These are phyloP conservation scores for Zonitis immaculata DNA, from an alignment of 2,888 invertebrate genomes.

Conservation along the genomic window DNA sequence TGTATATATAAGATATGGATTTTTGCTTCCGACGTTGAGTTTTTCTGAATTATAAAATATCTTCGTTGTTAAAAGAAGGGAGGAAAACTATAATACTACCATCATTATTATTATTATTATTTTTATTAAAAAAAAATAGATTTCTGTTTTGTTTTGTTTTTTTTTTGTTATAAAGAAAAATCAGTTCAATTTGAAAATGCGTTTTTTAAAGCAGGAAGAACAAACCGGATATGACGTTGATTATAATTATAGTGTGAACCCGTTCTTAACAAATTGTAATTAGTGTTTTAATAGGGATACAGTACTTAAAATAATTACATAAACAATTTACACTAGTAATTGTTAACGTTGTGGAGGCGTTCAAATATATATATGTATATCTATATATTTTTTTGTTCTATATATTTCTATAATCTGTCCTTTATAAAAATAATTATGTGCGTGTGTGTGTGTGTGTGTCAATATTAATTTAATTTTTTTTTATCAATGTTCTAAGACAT, in stretches of 20 bases:
- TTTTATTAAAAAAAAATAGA: background rate
- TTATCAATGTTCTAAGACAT: constrained; percentile 10
- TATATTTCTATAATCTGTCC: constrained; percentile 24
- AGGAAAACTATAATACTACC: background rate
- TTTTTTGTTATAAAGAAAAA: too few relatives aligned
- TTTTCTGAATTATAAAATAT: constrained; percentile 51
- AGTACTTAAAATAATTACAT: constrained; percentile 50
- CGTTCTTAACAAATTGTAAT: constrained; percentile 48
- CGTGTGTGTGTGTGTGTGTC: constrained; percentile 16
- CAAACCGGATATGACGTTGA: constrained; percentile 46
- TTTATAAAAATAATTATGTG: constrained; percentile 20
- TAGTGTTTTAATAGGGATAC: constrained; percentile 51
- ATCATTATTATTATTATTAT: background rate
- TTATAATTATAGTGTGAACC: constrained; percentile 48
- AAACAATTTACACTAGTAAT: constrained; percentile 47
- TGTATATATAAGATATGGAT: constrained; percentile 52
- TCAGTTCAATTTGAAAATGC: constrained; percentile 39
- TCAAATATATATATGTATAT: too few relatives aligned
- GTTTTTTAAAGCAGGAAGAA: constrained; percentile 44
- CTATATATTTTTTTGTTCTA: too few relatives aligned
- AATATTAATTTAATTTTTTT: constrained; percentile 25
- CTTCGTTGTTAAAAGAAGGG: constrained; percentile 20
- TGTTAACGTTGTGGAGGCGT: constrained; percentile 40
- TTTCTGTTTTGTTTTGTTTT: too few relatives aligned
- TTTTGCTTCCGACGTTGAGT: constrained; percentile 48